A percentile compares a stretch with the other conserved stretches of the same genome.
These are phyloP conservation scores for Sebastolobus alascanus DNA, from an alignment of 2,797 vertebrate species.

Conservation along the genomic window DNA sequence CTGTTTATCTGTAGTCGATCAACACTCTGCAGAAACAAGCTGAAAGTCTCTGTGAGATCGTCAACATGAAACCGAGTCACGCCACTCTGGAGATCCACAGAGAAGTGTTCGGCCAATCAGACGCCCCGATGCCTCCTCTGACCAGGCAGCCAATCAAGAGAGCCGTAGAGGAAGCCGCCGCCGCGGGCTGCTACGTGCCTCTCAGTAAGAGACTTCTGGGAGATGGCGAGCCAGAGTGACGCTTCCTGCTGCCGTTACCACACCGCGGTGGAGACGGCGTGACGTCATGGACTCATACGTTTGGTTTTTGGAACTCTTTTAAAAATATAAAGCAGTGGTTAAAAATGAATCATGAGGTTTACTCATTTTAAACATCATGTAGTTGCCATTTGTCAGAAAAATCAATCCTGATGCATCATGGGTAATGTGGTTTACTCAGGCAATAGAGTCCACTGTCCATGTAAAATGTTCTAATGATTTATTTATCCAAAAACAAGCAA, in stretches of 20 bases:
- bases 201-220: slow-evolving; percentile 44
- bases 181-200: slow-evolving; percentile 78
- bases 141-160: slow-evolving; percentile 77
- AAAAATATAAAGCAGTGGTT: too few species aligned
- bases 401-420: too few species aligned
- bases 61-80: slow-evolving; percentile 82
- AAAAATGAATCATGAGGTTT: too few species aligned
- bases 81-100: slow-evolving; percentile 83
- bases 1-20: slow-evolving; percentile 81
- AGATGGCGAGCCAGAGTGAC: neutral
- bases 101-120: slow-evolving; percentile 82
- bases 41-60: slow-evolving; percentile 87
- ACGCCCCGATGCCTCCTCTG: slow-evolving; percentile 55
- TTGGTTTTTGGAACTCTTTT: too few species aligned
- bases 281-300: too few species aligned
- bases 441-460: too few species aligned
- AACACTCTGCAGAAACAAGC: slow-evolving; percentile 87
- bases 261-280: too few species aligned
- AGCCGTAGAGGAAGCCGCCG: slow-evolving; percentile 64
- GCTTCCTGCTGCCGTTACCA: neutral
- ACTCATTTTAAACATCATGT: too few species aligned
- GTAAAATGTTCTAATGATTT: too few species aligned
- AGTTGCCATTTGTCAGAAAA: too few species aligned
- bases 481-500: too few species aligned
- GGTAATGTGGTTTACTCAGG: too few species aligned